Evolutionary conservation across 1,140 invertebrate species (phyloP).

Genomic region (Sitodiplosis mosellana): DNA sequence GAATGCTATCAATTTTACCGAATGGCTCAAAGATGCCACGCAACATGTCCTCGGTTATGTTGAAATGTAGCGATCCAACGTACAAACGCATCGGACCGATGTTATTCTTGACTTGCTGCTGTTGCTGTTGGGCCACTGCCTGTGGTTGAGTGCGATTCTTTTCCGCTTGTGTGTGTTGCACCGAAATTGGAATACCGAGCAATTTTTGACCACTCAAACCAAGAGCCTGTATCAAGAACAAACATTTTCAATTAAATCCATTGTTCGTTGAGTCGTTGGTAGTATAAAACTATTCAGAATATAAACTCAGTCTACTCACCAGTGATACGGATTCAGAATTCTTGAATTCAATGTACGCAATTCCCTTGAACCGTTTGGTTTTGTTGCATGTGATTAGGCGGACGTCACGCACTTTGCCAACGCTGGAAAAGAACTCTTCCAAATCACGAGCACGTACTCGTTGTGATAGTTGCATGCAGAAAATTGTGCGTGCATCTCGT

Average conservation of each 20-base stretch:
- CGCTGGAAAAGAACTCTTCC: slow-evolving; percentile 98
- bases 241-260: slow-evolving; percentile 4
- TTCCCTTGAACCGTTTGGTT: slow-evolving; percentile 95
- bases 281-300: slow-evolving; percentile 2
- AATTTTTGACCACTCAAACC: slow-evolving; percentile 91
- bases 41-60: slow-evolving; percentile 98
- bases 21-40: slow-evolving; percentile 98
- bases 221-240: slow-evolving; percentile 57
- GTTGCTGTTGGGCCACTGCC: slow-evolving; percentile 58
- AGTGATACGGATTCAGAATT: slow-evolving; percentile 94
- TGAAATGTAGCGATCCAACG: slow-evolving; percentile 95
- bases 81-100: slow-evolving; percentile 89
- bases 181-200: slow-evolving; percentile 92
- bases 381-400: slow-evolving; percentile 98
- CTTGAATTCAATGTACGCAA: slow-evolving; percentile 98
- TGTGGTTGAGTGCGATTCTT: slow-evolving; percentile 85
- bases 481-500: slow-evolving; percentile 92
- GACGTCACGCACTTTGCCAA: slow-evolving; percentile 97
- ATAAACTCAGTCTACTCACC: slow-evolving; percentile 31
- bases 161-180: slow-evolving; percentile 96
- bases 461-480: slow-evolving; percentile 93
- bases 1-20: slow-evolving; percentile 95
- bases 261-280: neutral
- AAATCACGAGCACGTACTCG: slow-evolving; percentile 86
- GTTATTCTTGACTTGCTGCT: slow-evolving; percentile 51